Conservation (phyloP, 92 coral and sea anemone genomes). For the Parazoanthus darwini region DNA sequence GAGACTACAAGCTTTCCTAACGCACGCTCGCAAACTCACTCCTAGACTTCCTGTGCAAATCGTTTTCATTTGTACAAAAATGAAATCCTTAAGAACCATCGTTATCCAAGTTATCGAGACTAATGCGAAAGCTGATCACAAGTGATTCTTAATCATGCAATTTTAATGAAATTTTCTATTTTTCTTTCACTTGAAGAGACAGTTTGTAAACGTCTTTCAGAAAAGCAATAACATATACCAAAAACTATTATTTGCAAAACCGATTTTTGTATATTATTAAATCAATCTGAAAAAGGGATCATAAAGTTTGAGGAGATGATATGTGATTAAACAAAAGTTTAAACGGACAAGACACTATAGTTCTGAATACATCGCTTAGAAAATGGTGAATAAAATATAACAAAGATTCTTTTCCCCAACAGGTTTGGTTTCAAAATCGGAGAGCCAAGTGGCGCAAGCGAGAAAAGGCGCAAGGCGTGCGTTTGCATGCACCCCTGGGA, state of each 20-base stretch:
- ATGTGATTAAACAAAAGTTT: neutral
- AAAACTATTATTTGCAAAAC: neutral
- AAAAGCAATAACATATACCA: slow-evolving; percentile 20
- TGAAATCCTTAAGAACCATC: neutral
- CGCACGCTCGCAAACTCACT: neutral
- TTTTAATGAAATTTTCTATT: slow-evolving; percentile 44
- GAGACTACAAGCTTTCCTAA: neutral
- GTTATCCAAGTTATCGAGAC: slow-evolving; percentile 2
- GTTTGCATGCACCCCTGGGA: slow-evolving; percentile 93
- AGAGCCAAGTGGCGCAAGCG: slow-evolving; percentile 92
- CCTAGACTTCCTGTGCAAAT: neutral
- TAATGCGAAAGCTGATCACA: slow-evolving; percentile 23
- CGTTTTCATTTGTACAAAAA: neutral
- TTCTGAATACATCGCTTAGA: neutral
- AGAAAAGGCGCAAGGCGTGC: slow-evolving; percentile 87
- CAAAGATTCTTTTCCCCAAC: neutral
- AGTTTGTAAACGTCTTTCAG: slow-evolving; percentile 38
- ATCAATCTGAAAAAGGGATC: slow-evolving; percentile 4
- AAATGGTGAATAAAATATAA: neutral
- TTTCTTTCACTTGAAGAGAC: slow-evolving; percentile 40
- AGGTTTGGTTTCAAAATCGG: slow-evolving; percentile 96
- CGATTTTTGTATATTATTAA: slow-evolving; percentile 10
- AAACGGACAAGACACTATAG: neutral
- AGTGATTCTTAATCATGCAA: slow-evolving; percentile 46
- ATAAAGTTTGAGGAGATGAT: neutral